Evolutionary conservation across 2,113 vertebrate genomes (phyloP), one percentile per base, ranked within the genome.

Genomic region (Nesospiza acunhae): DNA sequence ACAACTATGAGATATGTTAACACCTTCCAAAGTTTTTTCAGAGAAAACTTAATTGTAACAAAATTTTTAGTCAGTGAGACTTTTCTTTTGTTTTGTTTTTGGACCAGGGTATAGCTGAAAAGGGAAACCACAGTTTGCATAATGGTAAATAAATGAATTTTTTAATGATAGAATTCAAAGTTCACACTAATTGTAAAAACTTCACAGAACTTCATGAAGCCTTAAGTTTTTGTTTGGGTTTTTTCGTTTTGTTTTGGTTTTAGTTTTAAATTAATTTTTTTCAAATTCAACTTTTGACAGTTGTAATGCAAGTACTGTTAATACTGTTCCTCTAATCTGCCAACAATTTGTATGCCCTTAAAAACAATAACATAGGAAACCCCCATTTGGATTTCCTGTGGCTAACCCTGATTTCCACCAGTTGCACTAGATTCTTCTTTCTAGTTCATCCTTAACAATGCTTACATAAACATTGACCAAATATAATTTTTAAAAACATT

Each of bases 381-480:
- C 2, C 3, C 15, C 4, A 74, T 78, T 22, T 70, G 52, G 5
- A 7, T 78, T 72, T n/a, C 21, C 24, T 60, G 27, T 66, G 39
- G 18, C 21, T 68, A 64, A 35, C 3, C 8, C 8, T 49, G 50
- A 7, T 82, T 85, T 87, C 23, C 13, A 77, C 6, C 9, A 69
- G 27, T 22, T 60, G 16, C 55, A 56, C 10, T 44, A 53, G 6
- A 53, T 84, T 77, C 2, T 75, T 67, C 30, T 56, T 85, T 37
- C 41, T 24, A 37, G 16, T 23, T 27, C 9, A 19, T 35, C 13
- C 15, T 85, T 79, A 64, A 52, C 2, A 75, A n/a, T 31, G 3
- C 2, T 41, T 64, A 28, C 0, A 0, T 39, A 12, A 28, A 22
- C 37, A 5, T 39, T 84, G n/a, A 5, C 20, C 5, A 22, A 44